Base-by-base conservation (phyloP, 2,888 invertebrate species). In the Hirtodrosophila trivittata region DNA sequence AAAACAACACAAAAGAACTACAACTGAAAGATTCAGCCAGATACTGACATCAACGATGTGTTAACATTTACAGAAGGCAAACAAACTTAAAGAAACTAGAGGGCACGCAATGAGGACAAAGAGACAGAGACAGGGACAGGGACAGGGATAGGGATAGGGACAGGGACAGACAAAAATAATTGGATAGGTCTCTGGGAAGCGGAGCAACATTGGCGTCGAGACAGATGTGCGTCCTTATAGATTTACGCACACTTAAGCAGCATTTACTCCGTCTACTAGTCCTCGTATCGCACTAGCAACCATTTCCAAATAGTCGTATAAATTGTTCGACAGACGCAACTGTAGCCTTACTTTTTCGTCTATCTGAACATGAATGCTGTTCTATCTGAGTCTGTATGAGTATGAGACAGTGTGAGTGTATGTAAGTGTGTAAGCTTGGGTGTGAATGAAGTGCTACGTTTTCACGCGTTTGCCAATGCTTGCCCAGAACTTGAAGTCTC, bases 381-480 rank as follows among this genome's bases (percentile, higher is more conserved):
- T 51, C 32, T 51, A 25, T 43, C 33, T 33, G 9, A 33, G 28
- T 16, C 37, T 37, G 28, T 1, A 30, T 10, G 7, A 30, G 13
- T 4, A 12, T 10, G n/a, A n/a, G n/a, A n/a, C 5, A 10, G 18
- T 10, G 13, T 16, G 21, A 9, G 43, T 14, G 18, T 43, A 12
- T 16, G 57, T 37, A 14, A 10, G 10, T 9, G 57, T 18, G 49
- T 42, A 50, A 51, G 57, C 49, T 58, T 57, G 80, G 62, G 72
- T 60, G 82, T 81, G 82, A 77, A 85, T 77, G 71, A 85, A 77
- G 82, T 78, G 86, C 49, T 60, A 77, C 59, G 60, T 74, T 77
- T 77, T 81, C 76, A 78, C 80, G 82, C 82, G 67, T 56, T 66
- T 63, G 54, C 57, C 77, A 59, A 72, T 64, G 59, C 64, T 62